Conservation (phyloP, 1,140 invertebrate genomes). For the Eupeodes corollae region DNA sequence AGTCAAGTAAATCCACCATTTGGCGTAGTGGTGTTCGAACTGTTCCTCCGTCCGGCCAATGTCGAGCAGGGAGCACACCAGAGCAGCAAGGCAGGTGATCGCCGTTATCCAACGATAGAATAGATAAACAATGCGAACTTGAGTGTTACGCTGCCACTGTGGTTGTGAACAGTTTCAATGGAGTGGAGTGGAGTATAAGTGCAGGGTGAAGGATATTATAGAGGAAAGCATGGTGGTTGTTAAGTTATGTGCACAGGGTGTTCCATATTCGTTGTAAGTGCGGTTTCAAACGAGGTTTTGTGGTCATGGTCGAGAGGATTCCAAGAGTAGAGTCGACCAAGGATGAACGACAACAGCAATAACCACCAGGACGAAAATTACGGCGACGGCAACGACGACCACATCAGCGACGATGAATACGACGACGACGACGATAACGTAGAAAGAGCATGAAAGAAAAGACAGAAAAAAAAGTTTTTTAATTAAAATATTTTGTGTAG, state of each 20-base stretch:
- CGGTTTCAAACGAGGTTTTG: too few relatives aligned
- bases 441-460: neutral
- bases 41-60: conserved; percentile 35
- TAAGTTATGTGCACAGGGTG: neutral
- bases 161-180: neutral
- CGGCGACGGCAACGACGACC: too few relatives aligned
- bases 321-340: neutral
- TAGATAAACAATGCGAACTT: conserved; percentile 41
- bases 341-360: too few relatives aligned
- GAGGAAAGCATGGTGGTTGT: neutral
- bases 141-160: conserved; percentile 39
- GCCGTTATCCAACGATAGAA: conserved; percentile 47
- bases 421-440: neutral
- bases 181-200: neutral
- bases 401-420: too few relatives aligned
- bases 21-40: conserved; percentile 36
- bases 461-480: too few relatives aligned
- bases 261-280: neutral
- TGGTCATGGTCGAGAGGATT: neutral
- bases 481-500: too few relatives aligned
- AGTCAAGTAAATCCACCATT: conserved; percentile 57
- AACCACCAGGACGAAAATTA: too few relatives aligned
- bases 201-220: neutral
- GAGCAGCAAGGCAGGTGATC: conserved; percentile 39
- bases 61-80: conserved; percentile 45